phyloP scores from a whole-genome alignment of 2,888 invertebrate species.

The Ichneumoninae sp. region DNA sequence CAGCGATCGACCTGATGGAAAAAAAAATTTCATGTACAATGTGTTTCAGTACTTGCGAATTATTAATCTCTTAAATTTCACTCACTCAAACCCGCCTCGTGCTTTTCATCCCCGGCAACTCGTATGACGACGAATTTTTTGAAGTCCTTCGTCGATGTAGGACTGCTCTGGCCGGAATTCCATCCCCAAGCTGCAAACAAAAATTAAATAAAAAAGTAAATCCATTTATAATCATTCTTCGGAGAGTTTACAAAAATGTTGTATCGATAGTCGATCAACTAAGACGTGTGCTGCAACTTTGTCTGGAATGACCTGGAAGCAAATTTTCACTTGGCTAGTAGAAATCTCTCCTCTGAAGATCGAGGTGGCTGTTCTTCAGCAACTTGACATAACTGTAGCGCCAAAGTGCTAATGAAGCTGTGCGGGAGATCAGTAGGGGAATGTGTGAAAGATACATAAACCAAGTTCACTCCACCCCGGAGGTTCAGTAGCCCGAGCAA shows the following conservation, averaged over 20 bases:
- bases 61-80: conserved; percentile 41
- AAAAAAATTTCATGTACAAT: conserved; percentile 38
- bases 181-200: conserved; percentile 85
- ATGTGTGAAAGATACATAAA: conserved; percentile 75
- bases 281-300: not conserved
- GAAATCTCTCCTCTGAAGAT: conserved; percentile 32
- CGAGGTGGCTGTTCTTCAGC: conserved; percentile 43
- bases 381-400: conserved; percentile 69
- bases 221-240: not conserved
- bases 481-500: conserved; percentile 61
- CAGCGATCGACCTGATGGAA: conserved; percentile 79
- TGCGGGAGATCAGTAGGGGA: conserved; percentile 30
- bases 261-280: not conserved
- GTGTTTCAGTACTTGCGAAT: not conserved
- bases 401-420: conserved; percentile 65
- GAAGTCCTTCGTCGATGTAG: conserved; percentile 86
- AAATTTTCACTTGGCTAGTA: not conserved
- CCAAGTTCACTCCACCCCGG: conserved; percentile 64
- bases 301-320: not conserved
- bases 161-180: conserved; percentile 85
- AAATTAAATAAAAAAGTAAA: not conserved
- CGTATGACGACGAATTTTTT: conserved; percentile 88
- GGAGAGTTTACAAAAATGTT: not conserved
- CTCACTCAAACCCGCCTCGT: conserved; percentile 82
- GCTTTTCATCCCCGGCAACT: conserved; percentile 86